phyloP scores from a whole-genome alignment of 2,797 vertebrate species.

The Loriculus beryllinus region DNA sequence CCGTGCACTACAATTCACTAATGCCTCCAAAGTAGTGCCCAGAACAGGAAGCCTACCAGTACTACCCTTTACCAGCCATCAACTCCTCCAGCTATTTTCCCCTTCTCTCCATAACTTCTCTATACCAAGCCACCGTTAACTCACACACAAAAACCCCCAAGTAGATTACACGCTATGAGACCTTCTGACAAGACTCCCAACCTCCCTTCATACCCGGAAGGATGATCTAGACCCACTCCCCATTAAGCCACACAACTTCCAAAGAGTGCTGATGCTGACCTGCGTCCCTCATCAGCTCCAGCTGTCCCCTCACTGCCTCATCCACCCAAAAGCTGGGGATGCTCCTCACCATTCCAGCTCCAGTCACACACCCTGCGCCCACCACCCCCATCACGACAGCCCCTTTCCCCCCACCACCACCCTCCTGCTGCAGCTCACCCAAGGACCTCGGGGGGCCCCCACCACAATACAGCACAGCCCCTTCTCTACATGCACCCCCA shows the following conservation, averaged over 20 bases:
- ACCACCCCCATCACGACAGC: rapidly evolving
- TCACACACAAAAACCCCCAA: not conserved
- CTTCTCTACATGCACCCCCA: not conserved
- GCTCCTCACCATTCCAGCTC: rapidly evolving
- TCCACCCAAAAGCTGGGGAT: rapidly evolving
- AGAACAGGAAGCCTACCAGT: not conserved
- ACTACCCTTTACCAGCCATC: not conserved
- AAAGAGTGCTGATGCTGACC: rapidly evolving
- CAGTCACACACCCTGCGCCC: not conserved
- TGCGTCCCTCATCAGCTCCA: rapidly evolving
- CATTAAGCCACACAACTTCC: rapidly evolving
- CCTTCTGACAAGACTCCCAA: not conserved
- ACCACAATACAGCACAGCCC: not conserved
- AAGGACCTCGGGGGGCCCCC: not conserved
- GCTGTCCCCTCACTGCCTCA: not conserved
- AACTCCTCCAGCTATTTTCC: not conserved
- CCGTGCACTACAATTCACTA: not conserved
- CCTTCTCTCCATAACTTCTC: not conserved
- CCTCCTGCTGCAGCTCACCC: not conserved
- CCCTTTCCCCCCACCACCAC: not conserved
- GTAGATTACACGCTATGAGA: rapidly evolving
- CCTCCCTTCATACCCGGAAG: rapidly evolving
- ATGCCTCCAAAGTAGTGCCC: not conserved
- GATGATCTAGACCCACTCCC: rapidly evolving
- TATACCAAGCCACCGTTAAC: not conserved